Evolutionary conservation across 2,888 invertebrate species (phyloP).

Genomic region (Napeogenes inachia): DNA sequence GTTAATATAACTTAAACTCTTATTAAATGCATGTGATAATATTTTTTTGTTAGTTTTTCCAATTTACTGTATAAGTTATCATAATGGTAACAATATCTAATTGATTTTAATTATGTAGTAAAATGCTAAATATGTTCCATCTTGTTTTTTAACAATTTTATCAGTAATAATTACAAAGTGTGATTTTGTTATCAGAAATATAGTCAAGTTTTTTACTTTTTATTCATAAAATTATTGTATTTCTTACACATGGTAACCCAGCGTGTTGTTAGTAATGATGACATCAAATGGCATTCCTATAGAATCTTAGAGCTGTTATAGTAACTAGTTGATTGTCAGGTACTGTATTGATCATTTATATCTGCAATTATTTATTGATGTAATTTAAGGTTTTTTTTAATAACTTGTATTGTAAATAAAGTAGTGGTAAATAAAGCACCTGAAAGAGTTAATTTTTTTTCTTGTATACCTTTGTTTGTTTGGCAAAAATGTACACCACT

Average conservation of each 20-base stretch:
- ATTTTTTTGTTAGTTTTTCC: too few species aligned
- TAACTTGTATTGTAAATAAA: conserved; percentile 55
- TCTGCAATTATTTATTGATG: conserved; percentile 68
- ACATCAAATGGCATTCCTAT: conserved; percentile 40
- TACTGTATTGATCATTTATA: conserved; percentile 35
- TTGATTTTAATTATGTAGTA: too few species aligned
- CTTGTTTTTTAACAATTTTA: too few species aligned
- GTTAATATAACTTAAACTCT: too few species aligned
- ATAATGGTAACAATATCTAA: too few species aligned
- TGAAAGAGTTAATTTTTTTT: conserved; percentile 6
- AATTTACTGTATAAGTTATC: too few species aligned
- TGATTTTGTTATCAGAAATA: too few species aligned
- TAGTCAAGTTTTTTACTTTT: conserved; percentile 13
- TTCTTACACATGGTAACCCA: conserved; percentile 10
- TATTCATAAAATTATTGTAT: conserved; percentile 13
- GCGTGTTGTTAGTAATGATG: conserved; percentile 24
- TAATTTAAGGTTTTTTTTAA: conserved; percentile 64
- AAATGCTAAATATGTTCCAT: too few species aligned
- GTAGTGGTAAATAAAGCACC: conserved; percentile 58
- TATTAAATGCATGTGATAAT: too few species aligned
- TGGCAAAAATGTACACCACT: too few species aligned
- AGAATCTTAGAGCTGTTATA: conserved; percentile 31
- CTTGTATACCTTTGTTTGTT: background rate
- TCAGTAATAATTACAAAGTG: too few species aligned
- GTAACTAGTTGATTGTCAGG: conserved; percentile 25